Evolutionary conservation across 1,140 invertebrate species (phyloP), one percentile per base, ranked within the genome.

Genomic region (Penaeus indicus): DNA sequence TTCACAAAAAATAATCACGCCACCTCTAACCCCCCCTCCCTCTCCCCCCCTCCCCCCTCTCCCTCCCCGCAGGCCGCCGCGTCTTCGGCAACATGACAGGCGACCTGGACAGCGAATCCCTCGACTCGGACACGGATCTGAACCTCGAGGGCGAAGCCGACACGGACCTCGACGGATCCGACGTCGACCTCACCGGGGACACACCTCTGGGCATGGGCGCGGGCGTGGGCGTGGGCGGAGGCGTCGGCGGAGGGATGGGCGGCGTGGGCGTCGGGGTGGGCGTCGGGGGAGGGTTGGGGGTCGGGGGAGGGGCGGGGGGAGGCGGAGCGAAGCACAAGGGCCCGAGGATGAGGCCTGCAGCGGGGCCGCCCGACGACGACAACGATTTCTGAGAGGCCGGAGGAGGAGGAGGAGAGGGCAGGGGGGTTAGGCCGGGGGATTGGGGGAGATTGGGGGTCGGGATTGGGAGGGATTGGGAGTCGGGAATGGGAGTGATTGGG

Each of bases 91-190:
- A 75, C 79, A 87, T 87, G 85, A 78, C 75, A 3, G 85, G 78
- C 67, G 79, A 82, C 27, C 79, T 87, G 25, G 85, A 87, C 79
- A 75, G 78, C 13, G 85, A 87, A 82, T 81, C 78, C 42, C 79
- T 87, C 13, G 85, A 87, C 63, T 82, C 85, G 3, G 85, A 87
- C 63, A 72, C 85, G 11, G 85, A 87, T 22, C 85, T 87, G 18
- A 87, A 87, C 85, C 79, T 87, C 32, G 85, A 87, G 21, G 85
- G 85, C n/a, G 85, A 64, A 19, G 85, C 62, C 21, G 85, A 87
- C 78, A 81, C 85, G 11, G 85, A 87, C 63, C 85, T 87, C 21
- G 85, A 87, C 32, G 78, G 61, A 5, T 54, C 61, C n/a, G 85
- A 87, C 42, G 18, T 87, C 18, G 85, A 87, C 21, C 75, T 78